Percentiles rank a stretch among this genome's conserved stretches.
These are phyloP conservation scores for Melanchra persicariae DNA, from an alignment of 2,888 invertebrate genomes.

Conservation along the genomic window DNA sequence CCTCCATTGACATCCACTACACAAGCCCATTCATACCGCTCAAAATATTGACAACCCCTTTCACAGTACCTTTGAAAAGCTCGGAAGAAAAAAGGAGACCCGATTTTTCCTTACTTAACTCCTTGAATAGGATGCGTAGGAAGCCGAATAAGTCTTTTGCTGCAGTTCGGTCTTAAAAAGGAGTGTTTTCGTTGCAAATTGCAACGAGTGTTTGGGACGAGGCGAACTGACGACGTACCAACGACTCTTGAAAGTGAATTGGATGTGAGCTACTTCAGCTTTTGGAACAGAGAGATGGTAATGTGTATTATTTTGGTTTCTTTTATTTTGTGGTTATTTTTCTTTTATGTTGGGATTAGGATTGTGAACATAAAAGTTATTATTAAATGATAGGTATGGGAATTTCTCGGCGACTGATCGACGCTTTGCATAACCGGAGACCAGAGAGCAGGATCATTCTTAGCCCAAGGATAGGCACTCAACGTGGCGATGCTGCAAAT, in stretches of 20 bases:
- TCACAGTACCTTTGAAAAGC: slow-evolving; percentile 84
- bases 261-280: slow-evolving; percentile 47
- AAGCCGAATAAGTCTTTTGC: slow-evolving; percentile 81
- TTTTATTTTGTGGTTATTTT: not conserved
- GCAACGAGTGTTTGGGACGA: slow-evolving; percentile 74
- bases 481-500: too few species aligned
- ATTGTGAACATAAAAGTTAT: too few species aligned
- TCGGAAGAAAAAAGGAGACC: slow-evolving; percentile 84
- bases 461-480: too few species aligned
- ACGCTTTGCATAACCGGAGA: too few species aligned
- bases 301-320: not conserved
- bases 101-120: slow-evolving; percentile 85
- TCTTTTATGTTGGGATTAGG: too few species aligned
- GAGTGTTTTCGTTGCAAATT: slow-evolving; percentile 81
- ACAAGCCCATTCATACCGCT: slow-evolving; percentile 86
- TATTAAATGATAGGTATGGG: too few species aligned
- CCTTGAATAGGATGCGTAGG: slow-evolving; percentile 83
- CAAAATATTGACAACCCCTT: slow-evolving; percentile 89
- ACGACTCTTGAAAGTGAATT: slow-evolving; percentile 54
- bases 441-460: too few species aligned
- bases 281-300: slow-evolving; percentile 10
- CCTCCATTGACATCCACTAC: slow-evolving; percentile 85
- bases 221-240: slow-evolving; percentile 55
- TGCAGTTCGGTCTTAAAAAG: slow-evolving; percentile 68
- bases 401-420: too few species aligned